A percentile compares a stretch with the other conserved stretches of the same genome.
Evolutionary conservation across 2,888 invertebrate genomes (phyloP).

Genomic region (Malthinus seriepunctatus): DNA sequence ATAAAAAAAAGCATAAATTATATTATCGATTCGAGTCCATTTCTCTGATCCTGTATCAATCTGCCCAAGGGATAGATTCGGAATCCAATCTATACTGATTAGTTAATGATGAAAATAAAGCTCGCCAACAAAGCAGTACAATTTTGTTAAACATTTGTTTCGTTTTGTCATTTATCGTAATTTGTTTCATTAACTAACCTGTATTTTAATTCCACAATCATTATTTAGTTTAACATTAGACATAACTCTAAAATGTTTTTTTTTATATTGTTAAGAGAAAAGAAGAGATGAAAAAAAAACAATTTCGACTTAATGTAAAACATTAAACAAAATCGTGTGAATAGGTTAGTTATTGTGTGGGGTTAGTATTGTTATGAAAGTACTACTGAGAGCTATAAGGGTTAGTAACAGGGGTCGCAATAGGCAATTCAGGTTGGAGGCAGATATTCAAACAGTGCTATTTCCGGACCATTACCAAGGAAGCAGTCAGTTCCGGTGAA

Average conservation of each 20-base stretch:
- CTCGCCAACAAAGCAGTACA: conserved; percentile 29
- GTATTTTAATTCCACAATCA: conserved; percentile 18
- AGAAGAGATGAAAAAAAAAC: too few relatives aligned
- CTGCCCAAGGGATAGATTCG: conserved; percentile 32
- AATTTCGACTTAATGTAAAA: too few relatives aligned
- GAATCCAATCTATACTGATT: conserved; percentile 37
- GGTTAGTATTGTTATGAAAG: conserved; percentile 21
- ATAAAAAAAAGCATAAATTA: conserved; percentile 6
- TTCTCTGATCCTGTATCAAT: conserved; percentile 1
- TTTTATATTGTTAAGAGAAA: too few relatives aligned
- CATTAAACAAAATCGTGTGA: conserved; percentile 10
- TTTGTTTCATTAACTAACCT: conserved; percentile 33
- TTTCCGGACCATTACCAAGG: conserved; percentile 43
- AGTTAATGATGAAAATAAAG: conserved; percentile 37
- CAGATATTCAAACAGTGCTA: conserved; percentile 40
- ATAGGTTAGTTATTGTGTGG: conserved; percentile 18
- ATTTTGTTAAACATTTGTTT: conserved; percentile 34
- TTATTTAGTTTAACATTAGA: background rate
- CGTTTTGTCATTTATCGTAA: conserved; percentile 32
- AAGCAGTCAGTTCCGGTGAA: conserved; percentile 40
- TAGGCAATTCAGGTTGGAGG: conserved; percentile 34
- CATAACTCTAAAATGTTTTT: too few relatives aligned
- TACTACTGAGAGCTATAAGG: conserved; percentile 26
- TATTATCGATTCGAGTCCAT: too few relatives aligned
- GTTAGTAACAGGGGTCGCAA: conserved; percentile 30